Percentiles rank a stretch among this genome's conserved stretches.
Conservation (phyloP, 92 coral and sea anemone species). For the Blastomussa wellsi region DNA sequence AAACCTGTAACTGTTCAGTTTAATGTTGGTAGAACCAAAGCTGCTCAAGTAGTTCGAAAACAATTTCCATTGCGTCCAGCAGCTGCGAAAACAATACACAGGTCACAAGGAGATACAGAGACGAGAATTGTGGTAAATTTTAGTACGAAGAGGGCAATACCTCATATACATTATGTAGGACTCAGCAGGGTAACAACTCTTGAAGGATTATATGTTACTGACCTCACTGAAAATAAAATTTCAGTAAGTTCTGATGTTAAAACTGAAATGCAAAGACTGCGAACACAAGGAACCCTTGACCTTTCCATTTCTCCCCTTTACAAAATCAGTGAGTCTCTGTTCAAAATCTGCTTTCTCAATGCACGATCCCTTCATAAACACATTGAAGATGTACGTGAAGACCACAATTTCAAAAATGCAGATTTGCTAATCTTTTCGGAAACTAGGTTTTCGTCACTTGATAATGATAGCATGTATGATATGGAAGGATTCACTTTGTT, state of each 20-base stretch:
- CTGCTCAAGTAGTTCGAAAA: not conserved
- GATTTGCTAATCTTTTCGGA: conserved; percentile 22
- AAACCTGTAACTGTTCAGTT: not conserved
- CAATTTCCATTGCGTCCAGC: not conserved
- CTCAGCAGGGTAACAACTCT: not conserved
- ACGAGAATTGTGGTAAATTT: not conserved
- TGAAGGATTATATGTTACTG: not conserved
- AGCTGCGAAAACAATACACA: not conserved
- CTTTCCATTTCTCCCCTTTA: not conserved
- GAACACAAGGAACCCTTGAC: not conserved
- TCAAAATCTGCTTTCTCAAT: not conserved
- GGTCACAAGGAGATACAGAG: not conserved
- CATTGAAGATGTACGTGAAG: not conserved
- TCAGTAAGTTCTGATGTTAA: not conserved
- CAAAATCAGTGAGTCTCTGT: not conserved
- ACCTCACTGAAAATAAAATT: not conserved
- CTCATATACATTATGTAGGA: not conserved
- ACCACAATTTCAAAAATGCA: conserved; percentile 9
- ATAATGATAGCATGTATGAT: conserved; percentile 24
- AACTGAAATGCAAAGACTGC: not conserved
- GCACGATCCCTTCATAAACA: not conserved
- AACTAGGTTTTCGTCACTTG: conserved; percentile 18
- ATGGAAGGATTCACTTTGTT: conserved; percentile 9
- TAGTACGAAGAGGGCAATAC: not conserved
- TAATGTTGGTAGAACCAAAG: not conserved